Conservation (phyloP, 2,113 vertebrate species). For the Macquaria australasica region DNA sequence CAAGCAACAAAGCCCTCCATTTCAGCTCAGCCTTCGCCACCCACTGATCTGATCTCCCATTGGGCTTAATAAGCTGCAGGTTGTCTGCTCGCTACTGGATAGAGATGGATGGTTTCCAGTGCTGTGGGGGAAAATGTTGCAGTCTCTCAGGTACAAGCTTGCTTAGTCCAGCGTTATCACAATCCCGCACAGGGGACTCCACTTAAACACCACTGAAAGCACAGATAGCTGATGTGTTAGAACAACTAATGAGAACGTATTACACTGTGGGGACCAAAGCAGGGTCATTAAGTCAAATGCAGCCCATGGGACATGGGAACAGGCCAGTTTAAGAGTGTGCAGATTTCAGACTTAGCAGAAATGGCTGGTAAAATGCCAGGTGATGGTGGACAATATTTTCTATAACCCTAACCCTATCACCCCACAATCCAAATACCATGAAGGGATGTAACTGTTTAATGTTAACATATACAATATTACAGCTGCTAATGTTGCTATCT, state of each 20-base stretch:
- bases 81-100: slow-evolving; percentile 41
- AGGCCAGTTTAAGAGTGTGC: not conserved
- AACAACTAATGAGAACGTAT: slow-evolving; percentile 41
- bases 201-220: slow-evolving; percentile 18
- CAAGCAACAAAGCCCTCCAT: slow-evolving; percentile 39
- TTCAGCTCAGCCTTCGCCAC: slow-evolving; percentile 41
- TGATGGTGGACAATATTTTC: not conserved
- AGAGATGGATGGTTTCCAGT: slow-evolving; percentile 48
- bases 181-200: slow-evolving; percentile 26
- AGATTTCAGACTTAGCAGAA: not conserved
- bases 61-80: slow-evolving; percentile 58
- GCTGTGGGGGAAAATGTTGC: slow-evolving; percentile 38
- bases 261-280: not conserved
- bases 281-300: slow-evolving; percentile 15
- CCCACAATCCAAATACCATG: not conserved
- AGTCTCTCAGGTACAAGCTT: slow-evolving; percentile 15
- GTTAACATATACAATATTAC: not conserved
- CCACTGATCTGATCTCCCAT: slow-evolving; percentile 54
- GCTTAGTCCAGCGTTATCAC: slow-evolving; percentile 39
- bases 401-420: not conserved
- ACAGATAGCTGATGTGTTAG: slow-evolving; percentile 26
- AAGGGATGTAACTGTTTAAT: not conserved
- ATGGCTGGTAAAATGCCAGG: not conserved
- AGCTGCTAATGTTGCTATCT: not conserved
- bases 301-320: not conserved